Evolutionary conservation across 92 coral and sea anemone genomes (phyloP).

Genomic region (Phymanthus crucifer): DNA sequence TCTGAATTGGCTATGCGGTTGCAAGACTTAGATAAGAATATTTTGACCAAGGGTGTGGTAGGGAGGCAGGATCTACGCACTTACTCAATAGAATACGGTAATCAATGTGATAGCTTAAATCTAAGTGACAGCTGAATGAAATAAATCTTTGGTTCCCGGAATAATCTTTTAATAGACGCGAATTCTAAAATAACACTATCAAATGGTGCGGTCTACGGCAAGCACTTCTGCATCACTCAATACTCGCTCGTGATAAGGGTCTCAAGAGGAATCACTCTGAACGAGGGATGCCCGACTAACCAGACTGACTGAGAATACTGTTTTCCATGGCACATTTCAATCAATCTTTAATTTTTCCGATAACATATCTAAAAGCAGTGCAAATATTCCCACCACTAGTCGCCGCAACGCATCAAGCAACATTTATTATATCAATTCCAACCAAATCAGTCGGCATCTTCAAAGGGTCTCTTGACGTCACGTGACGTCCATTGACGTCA

Average conservation of each 20-base stretch:
- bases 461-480: conserved; percentile 10
- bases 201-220: background rate
- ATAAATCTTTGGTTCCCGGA: no score
- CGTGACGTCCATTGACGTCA: background rate
- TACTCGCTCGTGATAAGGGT: background rate
- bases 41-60: no score
- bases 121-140: no score
- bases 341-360: background rate
- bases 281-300: background rate
- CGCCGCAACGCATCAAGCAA: background rate
- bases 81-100: no score
- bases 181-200: no score
- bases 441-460: background rate
- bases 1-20: no score
- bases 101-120: no score
- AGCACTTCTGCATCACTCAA: background rate
- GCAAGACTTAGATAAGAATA: no score
- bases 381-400: background rate
- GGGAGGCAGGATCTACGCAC: no score
- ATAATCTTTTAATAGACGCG: no score
- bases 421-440: background rate
- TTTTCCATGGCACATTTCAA: background rate
- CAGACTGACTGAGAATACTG: background rate
- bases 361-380: background rate
- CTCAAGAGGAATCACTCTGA: background rate